Conservation (phyloP, 2,113 vertebrate species). For the Typhlomys cinereus region DNA sequence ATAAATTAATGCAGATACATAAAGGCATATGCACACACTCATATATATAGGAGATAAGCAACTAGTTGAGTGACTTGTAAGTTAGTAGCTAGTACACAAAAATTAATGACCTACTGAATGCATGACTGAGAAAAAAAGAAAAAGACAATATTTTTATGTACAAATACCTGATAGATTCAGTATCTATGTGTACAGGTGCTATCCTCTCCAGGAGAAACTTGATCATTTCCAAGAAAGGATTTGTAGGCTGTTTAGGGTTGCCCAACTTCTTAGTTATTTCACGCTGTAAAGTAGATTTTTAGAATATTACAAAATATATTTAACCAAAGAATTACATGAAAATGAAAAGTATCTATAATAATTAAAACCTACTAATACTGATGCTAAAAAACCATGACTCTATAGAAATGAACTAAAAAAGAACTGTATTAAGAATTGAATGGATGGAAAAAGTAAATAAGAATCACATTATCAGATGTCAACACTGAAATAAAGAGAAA, state of each 20-base stretch:
- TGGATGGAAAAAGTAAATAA: not conserved
- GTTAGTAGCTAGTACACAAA: no score
- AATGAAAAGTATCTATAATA: slow-evolving; percentile 8
- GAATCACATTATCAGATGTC: not conserved
- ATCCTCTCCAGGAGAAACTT: slow-evolving; percentile 94
- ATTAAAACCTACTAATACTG: slow-evolving; percentile 7
- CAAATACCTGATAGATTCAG: slow-evolving; percentile 90
- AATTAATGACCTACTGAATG: not conserved
- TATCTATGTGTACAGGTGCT: slow-evolving; percentile 91
- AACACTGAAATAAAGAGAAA: not conserved
- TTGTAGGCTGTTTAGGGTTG: slow-evolving; percentile 91
- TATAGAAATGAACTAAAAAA: not conserved
- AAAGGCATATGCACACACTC: not conserved
- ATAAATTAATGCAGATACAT: not conserved
- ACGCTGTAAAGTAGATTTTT: slow-evolving; percentile 85
- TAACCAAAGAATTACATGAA: slow-evolving; percentile 33
- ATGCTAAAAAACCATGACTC: not conserved
- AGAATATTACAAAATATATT: slow-evolving; percentile 63
- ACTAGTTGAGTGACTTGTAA: not conserved
- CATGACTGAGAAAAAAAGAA: not conserved
- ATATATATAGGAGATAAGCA: not conserved
- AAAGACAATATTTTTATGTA: not conserved
- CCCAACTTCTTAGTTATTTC: slow-evolving; percentile 92
- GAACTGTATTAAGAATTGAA: not conserved
- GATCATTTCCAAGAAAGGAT: slow-evolving; percentile 94